Percentiles rank a stretch among this genome's conserved stretches.
phyloP scores from a whole-genome alignment of 2,888 invertebrate species.

The Lasioglossum pauxillum region DNA sequence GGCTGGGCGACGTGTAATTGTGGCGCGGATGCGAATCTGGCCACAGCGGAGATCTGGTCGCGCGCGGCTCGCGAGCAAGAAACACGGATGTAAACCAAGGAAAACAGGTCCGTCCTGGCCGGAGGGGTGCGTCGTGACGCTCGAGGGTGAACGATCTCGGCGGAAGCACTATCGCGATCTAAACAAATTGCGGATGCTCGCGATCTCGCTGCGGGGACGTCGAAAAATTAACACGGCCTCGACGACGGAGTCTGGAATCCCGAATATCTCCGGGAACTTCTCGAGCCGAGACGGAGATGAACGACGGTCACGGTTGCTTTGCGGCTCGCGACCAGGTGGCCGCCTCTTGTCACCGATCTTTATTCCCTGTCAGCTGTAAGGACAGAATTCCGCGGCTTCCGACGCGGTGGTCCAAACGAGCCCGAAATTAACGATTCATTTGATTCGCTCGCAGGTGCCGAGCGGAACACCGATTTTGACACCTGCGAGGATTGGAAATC shows the following conservation, averaged over 20 bases:
- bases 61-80: not conserved
- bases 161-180: constrained; percentile 53
- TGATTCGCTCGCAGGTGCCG: not conserved
- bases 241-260: constrained; percentile 32
- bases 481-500: constrained; percentile 15
- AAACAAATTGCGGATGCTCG: constrained; percentile 50
- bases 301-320: not conserved
- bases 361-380: constrained; percentile 32
- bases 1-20: constrained; percentile 34
- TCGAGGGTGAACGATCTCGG: constrained; percentile 33
- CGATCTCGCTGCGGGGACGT: constrained; percentile 18
- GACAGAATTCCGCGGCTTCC: constrained; percentile 66
- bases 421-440: constrained; percentile 47
- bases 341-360: constrained; percentile 54
- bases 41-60: not conserved
- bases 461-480: not conserved
- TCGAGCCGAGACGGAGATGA: not conserved
- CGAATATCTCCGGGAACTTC: constrained; percentile 47
- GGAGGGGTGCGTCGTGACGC: constrained; percentile 15
- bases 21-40: constrained; percentile 26
- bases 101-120: constrained; percentile 27
- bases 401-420: constrained; percentile 38
- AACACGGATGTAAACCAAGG: constrained; percentile 36
- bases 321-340: constrained; percentile 45
- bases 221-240: constrained; percentile 37